Base-by-base conservation (phyloP, 2,888 invertebrate species). In the Dynastes hyllus region DNA sequence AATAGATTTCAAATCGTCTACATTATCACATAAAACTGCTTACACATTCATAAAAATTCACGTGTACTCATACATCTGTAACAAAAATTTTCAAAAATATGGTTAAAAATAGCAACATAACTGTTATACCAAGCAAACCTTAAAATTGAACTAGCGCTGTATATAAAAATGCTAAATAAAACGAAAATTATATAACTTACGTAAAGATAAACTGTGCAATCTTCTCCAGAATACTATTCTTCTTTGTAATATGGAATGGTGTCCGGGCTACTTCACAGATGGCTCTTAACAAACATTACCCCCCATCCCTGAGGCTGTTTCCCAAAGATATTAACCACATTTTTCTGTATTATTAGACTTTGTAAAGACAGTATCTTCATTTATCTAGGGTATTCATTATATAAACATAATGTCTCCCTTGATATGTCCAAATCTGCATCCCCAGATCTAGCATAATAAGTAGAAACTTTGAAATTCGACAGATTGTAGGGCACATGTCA, bases 181-280 rank as follows among this genome's bases (percentile, higher is more conserved):
- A 0, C 4, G 1, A 37, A 11, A 45, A 45, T 8, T 45, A 45
- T 45, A 11, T 8, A 45, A 45, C 87, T 85, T 84, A 88, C 88
- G 87, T 87, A 73, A 88, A 86, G 8, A 87, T 66, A 77, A 84
- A 87, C 80, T 88, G 87, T n/a, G 89, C 87, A 53, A 90, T 87
- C 66, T 86, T 85, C 80, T 90, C 89, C 51, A 91, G 81, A n/a
- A 90, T 83, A 61, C 86, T 87, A 83, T 90, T 89, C 61, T 87
- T 82, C 22, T 86, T 84, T 53, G 83, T 84, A 22, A 86, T 81
- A 75, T 87, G 85, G 84, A 88, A 84, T 0, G 88, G 88, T 65
- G 83, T 83, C 78, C 87, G 87, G 0, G 86, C 83, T 37, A 87
- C 83, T 81, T 88, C 88, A 70, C 88, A 88, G 63, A 88, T 85